phyloP scores from a whole-genome alignment of 1,140 invertebrate species.

The Danaus plexippus region DNA sequence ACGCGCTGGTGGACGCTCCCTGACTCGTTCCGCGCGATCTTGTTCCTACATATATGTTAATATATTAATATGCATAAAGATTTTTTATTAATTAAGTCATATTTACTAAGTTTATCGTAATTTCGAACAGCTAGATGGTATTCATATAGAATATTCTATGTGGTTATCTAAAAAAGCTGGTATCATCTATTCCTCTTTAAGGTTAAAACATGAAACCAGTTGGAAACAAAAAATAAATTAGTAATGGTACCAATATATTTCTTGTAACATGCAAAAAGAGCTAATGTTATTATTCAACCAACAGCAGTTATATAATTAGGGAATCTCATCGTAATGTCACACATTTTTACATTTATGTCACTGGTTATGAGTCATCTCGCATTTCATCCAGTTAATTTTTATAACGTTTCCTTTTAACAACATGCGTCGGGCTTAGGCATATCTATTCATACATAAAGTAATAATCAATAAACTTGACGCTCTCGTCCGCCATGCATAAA shows the following conservation, averaged over 20 bases:
- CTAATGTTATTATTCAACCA: too few species aligned
- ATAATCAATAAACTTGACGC: conserved; percentile 51
- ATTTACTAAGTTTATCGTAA: background rate
- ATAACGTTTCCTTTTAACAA: conserved; percentile 51
- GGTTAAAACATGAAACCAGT: too few species aligned
- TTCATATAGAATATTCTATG: too few species aligned
- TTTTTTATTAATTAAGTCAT: conserved; percentile 5
- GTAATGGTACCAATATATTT: too few species aligned
- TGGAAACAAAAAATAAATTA: too few species aligned
- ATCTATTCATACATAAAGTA: conserved; percentile 62
- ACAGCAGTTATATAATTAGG: too few species aligned
- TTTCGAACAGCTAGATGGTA: too few species aligned
- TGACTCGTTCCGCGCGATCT: conserved; percentile 77
- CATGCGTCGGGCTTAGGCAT: conserved; percentile 67
- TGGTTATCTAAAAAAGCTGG: too few species aligned
- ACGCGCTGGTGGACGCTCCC: conserved; percentile 81
- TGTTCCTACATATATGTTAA: conserved; percentile 47
- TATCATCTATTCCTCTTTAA: too few species aligned
- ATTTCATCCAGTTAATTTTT: conserved; percentile 26
- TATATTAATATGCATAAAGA: conserved; percentile 7
- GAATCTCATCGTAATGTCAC: too few species aligned
- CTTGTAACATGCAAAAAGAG: too few species aligned
- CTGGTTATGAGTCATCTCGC: background rate
- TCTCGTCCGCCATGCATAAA: conserved; percentile 67
- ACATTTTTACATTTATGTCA: too few species aligned